Evolutionary conservation across 2,113 vertebrate species (phyloP).

Genomic region (Plecturocebus donacophilus): DNA sequence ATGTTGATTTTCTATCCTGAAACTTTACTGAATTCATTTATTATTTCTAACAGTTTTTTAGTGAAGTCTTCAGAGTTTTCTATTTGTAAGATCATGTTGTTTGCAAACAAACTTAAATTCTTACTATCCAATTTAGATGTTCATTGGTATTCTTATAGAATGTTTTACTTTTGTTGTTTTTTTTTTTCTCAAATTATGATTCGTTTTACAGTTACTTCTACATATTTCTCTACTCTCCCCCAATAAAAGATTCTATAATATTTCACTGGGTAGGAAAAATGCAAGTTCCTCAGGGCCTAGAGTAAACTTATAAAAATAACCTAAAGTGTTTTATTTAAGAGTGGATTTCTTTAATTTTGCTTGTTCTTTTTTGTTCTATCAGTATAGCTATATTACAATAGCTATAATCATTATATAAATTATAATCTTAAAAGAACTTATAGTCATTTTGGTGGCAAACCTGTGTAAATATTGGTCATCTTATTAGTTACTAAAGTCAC

Average conservation of each 20-base stretch:
- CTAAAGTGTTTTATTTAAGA: neutral
- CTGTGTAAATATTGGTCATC: neutral
- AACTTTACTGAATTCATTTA: neutral
- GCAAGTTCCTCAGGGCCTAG: neutral
- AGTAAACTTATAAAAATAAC: neutral
- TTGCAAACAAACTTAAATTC: neutral
- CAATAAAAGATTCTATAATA: neutral
- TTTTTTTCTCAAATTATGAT: neutral
- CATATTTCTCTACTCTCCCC: neutral
- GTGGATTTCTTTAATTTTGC: neutral
- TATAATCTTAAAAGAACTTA: neutral
- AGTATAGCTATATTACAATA: neutral
- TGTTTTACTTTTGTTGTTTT: neutral
- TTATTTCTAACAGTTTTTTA: neutral
- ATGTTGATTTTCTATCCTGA: neutral
- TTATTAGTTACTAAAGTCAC: conserved; percentile 11
- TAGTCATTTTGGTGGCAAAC: neutral
- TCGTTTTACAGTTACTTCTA: neutral
- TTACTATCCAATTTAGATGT: neutral
- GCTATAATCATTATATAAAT: neutral
- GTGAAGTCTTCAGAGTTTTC: neutral
- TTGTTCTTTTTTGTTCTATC: neutral
- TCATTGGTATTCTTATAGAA: neutral
- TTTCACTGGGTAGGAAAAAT: neutral
- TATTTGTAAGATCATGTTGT: neutral